phyloP scores from a whole-genome alignment of 2,113 vertebrate species.

The Aplodontia rufa region DNA sequence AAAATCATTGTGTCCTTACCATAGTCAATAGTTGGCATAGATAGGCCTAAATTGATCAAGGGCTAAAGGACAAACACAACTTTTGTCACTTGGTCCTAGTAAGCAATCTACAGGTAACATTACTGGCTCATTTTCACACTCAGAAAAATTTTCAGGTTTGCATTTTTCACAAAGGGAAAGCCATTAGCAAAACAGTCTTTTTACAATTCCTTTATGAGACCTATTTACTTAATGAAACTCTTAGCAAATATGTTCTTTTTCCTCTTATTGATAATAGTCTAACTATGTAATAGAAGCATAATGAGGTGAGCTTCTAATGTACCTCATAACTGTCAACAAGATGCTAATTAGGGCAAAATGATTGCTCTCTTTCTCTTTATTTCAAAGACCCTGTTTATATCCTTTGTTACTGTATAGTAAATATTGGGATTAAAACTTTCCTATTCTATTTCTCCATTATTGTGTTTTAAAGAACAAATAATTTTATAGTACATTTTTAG shows the following conservation, averaged over 20 bases:
- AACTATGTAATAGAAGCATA: conserved; percentile 41
- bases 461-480: conserved; percentile 41
- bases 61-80: not conserved
- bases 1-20: not conserved
- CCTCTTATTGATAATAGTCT: conserved; percentile 56
- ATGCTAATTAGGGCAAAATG: conserved; percentile 45
- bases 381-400: conserved; percentile 30
- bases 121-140: conserved; percentile 17
- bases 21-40: not conserved
- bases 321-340: conserved; percentile 8
- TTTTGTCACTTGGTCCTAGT: not conserved
- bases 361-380: conserved; percentile 47
- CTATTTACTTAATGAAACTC: conserved; percentile 68
- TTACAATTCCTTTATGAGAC: conserved; percentile 41
- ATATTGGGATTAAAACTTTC: conserved; percentile 39
- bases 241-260: conserved; percentile 48
- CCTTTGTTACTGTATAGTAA: conserved; percentile 20
- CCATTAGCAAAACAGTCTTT: conserved; percentile 35
- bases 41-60: not conserved
- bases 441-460: conserved; percentile 12
- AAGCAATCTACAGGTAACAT: not conserved
- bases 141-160: conserved; percentile 41
- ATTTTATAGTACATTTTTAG: conserved; percentile 37
- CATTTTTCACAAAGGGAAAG: conserved; percentile 27
- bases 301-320: conserved; percentile 17